Evolutionary conservation across 2,113 vertebrate species (phyloP).

Genomic region (Sturnus vulgaris): DNA sequence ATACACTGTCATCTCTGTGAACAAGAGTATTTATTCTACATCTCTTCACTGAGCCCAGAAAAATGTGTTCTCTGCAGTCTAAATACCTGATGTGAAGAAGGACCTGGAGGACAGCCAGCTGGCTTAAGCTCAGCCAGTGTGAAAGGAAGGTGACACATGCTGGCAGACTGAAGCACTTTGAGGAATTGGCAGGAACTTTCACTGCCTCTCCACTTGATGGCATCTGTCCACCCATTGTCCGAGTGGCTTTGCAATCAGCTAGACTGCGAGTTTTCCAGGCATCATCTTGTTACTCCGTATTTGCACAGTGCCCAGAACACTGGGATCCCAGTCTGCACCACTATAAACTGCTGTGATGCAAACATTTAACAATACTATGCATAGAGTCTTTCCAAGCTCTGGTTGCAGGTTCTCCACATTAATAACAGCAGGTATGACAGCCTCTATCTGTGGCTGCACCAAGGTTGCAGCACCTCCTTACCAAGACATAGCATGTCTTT

Average conservation of each 20-base stretch:
- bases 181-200: conserved; percentile 19
- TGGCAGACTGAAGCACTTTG: conserved; percentile 17
- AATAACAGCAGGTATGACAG: neutral
- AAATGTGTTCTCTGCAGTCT: neutral
- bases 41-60: neutral
- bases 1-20: neutral
- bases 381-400: neutral
- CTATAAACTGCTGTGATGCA: neutral
- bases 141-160: neutral
- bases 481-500: neutral
- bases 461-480: neutral
- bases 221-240: neutral
- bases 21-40: neutral
- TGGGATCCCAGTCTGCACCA: neutral
- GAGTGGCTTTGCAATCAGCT: neutral
- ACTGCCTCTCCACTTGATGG: neutral
- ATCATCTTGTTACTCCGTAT: neutral
- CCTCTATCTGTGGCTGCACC: neutral
- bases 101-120: conserved; percentile 17
- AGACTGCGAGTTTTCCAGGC: neutral
- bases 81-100: neutral
- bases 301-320: neutral
- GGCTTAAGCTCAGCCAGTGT: neutral
- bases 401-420: neutral
- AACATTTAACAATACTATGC: neutral